Evolutionary conservation across 1,140 invertebrate genomes (phyloP).

Genomic region (Probaryconus sp.): DNA sequence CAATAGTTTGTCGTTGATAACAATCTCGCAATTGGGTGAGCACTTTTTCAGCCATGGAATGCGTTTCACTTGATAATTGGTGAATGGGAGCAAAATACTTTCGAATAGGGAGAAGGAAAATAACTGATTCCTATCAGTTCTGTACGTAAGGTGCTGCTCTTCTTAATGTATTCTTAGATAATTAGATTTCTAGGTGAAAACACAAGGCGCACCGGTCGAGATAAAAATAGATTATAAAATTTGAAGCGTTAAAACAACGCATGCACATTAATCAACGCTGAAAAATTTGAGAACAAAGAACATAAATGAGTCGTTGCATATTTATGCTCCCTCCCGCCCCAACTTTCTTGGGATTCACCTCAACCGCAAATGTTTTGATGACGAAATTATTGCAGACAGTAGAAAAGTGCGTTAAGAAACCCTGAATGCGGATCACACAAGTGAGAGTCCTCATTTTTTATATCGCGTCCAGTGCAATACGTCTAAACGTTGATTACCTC

Average conservation of each 20-base stretch:
- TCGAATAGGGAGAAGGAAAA: conserved; percentile 32
- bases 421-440: conserved; percentile 31
- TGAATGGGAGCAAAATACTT: conserved; percentile 40
- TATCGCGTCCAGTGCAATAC: neutral
- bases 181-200: conserved; percentile 42
- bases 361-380: conserved; percentile 8
- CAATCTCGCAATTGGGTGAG: conserved; percentile 46
- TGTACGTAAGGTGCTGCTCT: conserved; percentile 38
- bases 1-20: conserved; percentile 35
- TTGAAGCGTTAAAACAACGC: neutral
- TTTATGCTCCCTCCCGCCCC: no score
- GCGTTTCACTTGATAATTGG: conserved; percentile 55
- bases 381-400: conserved; percentile 16
- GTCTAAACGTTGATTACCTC: conserved; percentile 13
- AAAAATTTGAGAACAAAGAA: neutral
- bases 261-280: neutral
- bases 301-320: no score
- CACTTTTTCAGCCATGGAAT: conserved; percentile 41
- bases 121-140: conserved; percentile 37
- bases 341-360: conserved; percentile 12
- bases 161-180: conserved; percentile 42
- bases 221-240: conserved; percentile 17
- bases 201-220: neutral
- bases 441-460: conserved; percentile 18
- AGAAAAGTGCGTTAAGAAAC: conserved; percentile 29